A percentile compares a stretch with the other conserved stretches of the same genome.
Evolutionary conservation across 2,113 vertebrate genomes (phyloP).

Genomic region (Ailurus styani): DNA sequence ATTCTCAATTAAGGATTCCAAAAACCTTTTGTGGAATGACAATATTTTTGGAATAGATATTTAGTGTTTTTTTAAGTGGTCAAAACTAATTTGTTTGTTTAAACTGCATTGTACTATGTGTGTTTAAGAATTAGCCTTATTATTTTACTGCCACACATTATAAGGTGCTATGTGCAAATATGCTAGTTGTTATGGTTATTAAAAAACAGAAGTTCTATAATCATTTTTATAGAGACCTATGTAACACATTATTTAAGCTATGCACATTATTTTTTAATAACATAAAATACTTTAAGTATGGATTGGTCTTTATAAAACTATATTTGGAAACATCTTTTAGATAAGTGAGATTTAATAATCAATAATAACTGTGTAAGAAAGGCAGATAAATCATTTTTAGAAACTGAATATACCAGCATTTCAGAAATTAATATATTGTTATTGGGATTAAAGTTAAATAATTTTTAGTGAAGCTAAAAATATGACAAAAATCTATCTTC

Average conservation of each 20-base stretch:
- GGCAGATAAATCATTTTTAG: background rate
- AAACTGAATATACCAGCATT: background rate
- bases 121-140: background rate
- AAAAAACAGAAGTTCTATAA: background rate
- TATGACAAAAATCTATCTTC: background rate
- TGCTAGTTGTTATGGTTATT: background rate
- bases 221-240: background rate
- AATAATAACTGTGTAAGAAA: background rate
- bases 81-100: background rate
- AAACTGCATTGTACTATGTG: background rate
- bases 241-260: background rate
- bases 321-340: background rate
- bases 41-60: background rate
- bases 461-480: background rate
- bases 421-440: background rate
- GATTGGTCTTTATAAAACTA: conserved; percentile 6
- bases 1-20: background rate
- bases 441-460: background rate
- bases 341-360: background rate
- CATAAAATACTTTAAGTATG: background rate
- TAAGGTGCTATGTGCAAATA: background rate
- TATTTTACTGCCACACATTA: background rate
- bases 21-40: background rate
- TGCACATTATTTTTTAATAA: background rate
- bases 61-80: background rate